Base-by-base conservation (phyloP, 1,140 invertebrate genomes). In the Bombus confusus region DNA sequence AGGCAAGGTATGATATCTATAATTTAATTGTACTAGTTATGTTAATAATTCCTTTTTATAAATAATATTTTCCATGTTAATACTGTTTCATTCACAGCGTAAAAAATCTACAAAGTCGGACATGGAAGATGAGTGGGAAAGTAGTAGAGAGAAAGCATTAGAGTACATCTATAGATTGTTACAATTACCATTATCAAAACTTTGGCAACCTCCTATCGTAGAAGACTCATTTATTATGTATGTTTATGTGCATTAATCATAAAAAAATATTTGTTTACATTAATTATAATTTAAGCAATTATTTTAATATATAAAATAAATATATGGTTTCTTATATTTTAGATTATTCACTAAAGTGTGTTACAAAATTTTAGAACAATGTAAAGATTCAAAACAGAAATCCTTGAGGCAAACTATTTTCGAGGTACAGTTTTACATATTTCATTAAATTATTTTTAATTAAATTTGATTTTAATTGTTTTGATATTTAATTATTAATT, bases 151-250 rank as follows among this genome's bases (percentile, higher is more conserved):
- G 75, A 95, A 96, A 74, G 96, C 96, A 57, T 93, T 98, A 25
- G 95, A 97, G 28, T 94, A 96, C 69, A 91, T 98, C 10, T 96
- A 96, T 83, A 93, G 96, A 79, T 93, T 97, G 79, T 88, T 98
- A 15, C 96, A 98, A 88, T 95, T 97, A 86, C 96, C 97, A 22
- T 92, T 98, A 10, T 96, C 97, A 52, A 96, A 96, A 81, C 95
- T 98, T 0, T 98, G 98, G 97, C 96, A 96, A 90, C 98, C 98
- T 71, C 97, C 97, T 9, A 95, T 98, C 37, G 96, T 97, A 71
- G 98, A 98, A 91, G 97, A 98, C 91, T 96, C 97, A 88, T 98
- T 98, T 96, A 96, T 98, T n/a, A 96, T 96, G 97, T 98, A 95
- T 96, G 95, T 80, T 80, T 81, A 52, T 85, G 85, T 0, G 18